Conservation (phyloP, 1,140 invertebrate species). For the Listronotus oregonensis region DNA sequence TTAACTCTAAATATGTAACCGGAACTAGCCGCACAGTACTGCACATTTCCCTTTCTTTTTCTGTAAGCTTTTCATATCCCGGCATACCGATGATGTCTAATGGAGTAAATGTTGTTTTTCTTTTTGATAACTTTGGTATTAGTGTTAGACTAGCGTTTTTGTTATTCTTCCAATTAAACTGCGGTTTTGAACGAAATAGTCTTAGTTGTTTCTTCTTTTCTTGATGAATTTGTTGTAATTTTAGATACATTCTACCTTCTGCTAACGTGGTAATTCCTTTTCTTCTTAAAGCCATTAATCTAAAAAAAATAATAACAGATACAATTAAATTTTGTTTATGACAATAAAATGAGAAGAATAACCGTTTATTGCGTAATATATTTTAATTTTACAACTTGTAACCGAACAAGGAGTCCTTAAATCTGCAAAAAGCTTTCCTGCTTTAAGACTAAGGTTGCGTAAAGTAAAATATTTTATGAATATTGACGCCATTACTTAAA, state of each 20-base stretch:
- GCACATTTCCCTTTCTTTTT: conserved; percentile 77
- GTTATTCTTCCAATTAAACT: conserved; percentile 49
- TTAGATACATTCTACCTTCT: conserved; percentile 70
- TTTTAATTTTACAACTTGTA: no score
- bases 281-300: conserved; percentile 69
- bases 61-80: conserved; percentile 75
- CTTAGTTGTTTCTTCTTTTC: conserved; percentile 62
- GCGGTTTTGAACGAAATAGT: conserved; percentile 43
- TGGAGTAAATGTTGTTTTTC: conserved; percentile 61
- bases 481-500: no score
- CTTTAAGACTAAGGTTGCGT: no score
- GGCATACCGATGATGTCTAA: conserved; percentile 79
- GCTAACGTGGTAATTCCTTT: conserved; percentile 73
- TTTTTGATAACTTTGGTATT: conserved; percentile 37
- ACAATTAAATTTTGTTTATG: conserved; percentile 9
- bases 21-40: conserved; percentile 75
- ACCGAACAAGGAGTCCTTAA: no score
- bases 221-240: conserved; percentile 66
- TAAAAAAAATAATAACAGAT: conserved; percentile 4
- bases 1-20: conserved; percentile 77
- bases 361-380: no score
- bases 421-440: no score
- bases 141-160: conserved; percentile 43
- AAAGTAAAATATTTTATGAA: no score
- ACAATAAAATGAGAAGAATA: no score